Evolutionary conservation across 1,140 invertebrate species (phyloP).

Genomic region (Lithobius niger): DNA sequence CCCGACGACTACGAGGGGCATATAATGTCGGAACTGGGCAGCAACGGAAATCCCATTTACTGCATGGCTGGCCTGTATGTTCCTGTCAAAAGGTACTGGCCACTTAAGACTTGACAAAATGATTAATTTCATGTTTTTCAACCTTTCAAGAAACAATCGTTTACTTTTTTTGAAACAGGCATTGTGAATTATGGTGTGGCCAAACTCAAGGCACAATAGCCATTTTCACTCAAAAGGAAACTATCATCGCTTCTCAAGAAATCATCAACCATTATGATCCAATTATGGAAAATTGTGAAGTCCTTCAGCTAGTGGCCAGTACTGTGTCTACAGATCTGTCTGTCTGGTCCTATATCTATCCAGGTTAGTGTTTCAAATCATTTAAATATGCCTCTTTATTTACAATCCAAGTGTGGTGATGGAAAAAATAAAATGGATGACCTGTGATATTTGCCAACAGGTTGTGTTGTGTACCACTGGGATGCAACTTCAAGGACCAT

Average conservation of each 20-base stretch:
- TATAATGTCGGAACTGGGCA: constrained; percentile 57
- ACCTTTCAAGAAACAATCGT: not conserved
- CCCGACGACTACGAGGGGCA: constrained; percentile 49
- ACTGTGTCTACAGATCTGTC: constrained; percentile 17
- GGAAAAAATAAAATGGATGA: not conserved
- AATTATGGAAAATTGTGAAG: constrained; percentile 43
- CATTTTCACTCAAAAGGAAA: constrained; percentile 46
- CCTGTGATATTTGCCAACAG: constrained; percentile 24
- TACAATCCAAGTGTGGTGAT: constrained; percentile 8
- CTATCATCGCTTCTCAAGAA: constrained; percentile 45
- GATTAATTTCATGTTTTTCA: not conserved
- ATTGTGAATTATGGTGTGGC: constrained; percentile 58
- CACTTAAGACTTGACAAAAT: too few species aligned
- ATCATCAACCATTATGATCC: constrained; percentile 44
- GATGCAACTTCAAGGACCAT: constrained; percentile 47
- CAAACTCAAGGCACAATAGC: constrained; percentile 56
- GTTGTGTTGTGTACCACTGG: constrained; percentile 76
- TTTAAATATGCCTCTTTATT: too few species aligned
- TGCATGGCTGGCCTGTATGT: constrained; percentile 36
- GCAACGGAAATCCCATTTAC: constrained; percentile 31
- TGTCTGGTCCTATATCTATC: constrained; percentile 65
- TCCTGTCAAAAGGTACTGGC: constrained; percentile 15
- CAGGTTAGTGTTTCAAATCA: constrained; percentile 28
- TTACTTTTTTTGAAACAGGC: constrained; percentile 24
- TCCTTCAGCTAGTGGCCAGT: constrained; percentile 44